Percentiles rank a stretch among this genome's conserved stretches.
Evolutionary conservation across 2,797 vertebrate genomes (phyloP).

Genomic region (Periparus ater): DNA sequence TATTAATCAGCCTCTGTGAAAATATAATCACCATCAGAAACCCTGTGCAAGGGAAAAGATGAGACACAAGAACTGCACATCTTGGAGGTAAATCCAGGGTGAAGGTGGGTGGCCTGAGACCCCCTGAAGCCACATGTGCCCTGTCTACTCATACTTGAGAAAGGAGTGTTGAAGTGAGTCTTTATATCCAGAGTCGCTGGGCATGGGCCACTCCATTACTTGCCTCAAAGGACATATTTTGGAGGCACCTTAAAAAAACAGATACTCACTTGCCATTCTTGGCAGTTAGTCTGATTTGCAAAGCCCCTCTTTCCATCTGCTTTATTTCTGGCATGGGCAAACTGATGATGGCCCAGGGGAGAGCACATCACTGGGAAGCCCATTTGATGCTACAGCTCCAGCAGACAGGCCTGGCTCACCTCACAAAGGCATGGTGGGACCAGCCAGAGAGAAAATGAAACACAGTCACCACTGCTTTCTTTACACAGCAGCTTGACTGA

Average conservation of each 20-base stretch:
- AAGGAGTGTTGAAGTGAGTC: not conserved
- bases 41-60: not conserved
- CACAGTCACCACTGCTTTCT: not conserved
- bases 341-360: fast-evolving
- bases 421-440: fast-evolving
- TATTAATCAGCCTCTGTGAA: not conserved
- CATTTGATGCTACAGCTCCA: not conserved
- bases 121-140: not conserved
- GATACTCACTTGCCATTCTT: not conserved
- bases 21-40: not conserved
- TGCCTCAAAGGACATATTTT: not conserved
- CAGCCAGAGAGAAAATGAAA: not conserved
- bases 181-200: not conserved
- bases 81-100: not conserved
- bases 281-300: not conserved
- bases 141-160: not conserved
- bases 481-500: not conserved
- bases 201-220: not conserved
- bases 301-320: not conserved
- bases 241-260: not conserved
- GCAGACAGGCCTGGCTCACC: not conserved
- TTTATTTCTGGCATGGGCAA: not conserved
- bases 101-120: not conserved
- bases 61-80: not conserved
- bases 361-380: not conserved